Conservation (phyloP, 2,113 vertebrate genomes). For the Oryzias woworae region DNA sequence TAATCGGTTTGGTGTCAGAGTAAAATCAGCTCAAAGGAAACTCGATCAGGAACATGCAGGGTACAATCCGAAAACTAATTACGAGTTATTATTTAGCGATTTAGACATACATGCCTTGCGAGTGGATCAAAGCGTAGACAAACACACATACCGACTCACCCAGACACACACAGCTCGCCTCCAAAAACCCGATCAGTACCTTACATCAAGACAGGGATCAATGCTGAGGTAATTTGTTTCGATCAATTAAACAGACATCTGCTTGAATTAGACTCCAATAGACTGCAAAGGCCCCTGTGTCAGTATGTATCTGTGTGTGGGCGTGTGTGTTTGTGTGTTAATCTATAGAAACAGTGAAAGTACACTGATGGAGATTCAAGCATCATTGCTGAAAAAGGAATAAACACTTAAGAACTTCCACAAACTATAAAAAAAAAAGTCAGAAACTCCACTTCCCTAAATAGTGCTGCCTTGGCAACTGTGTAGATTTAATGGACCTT, state of each 20-base stretch:
- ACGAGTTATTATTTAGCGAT: slow-evolving; percentile 50
- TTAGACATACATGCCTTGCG: slow-evolving; percentile 25
- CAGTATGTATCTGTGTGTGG: slow-evolving; percentile 3
- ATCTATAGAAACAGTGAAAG: not conserved
- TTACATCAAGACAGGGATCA: slow-evolving; percentile 66
- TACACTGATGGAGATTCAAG: not conserved
- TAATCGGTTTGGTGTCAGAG: slow-evolving; percentile 56
- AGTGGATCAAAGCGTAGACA: slow-evolving; percentile 18
- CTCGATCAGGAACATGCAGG: slow-evolving; percentile 54
- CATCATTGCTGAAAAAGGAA: not conserved
- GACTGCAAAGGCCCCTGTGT: slow-evolving; percentile 47
- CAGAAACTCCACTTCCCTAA: no score
- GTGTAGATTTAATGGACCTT: no score
- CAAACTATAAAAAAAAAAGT: no score
- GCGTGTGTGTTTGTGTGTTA: slow-evolving; percentile 5
- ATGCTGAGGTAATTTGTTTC: slow-evolving; percentile 76
- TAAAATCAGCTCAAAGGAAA: slow-evolving; percentile 40
- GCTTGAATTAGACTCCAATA: slow-evolving; percentile 75
- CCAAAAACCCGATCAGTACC: slow-evolving; percentile 52
- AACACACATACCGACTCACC: slow-evolving; percentile 25
- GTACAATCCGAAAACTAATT: slow-evolving; percentile 58
- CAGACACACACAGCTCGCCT: slow-evolving; percentile 6
- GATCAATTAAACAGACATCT: slow-evolving; percentile 81
- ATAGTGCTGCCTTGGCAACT: no score
- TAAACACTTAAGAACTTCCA: no score